Base-by-base conservation (phyloP, 2,113 vertebrate species). In the Athene cunicularia region DNA sequence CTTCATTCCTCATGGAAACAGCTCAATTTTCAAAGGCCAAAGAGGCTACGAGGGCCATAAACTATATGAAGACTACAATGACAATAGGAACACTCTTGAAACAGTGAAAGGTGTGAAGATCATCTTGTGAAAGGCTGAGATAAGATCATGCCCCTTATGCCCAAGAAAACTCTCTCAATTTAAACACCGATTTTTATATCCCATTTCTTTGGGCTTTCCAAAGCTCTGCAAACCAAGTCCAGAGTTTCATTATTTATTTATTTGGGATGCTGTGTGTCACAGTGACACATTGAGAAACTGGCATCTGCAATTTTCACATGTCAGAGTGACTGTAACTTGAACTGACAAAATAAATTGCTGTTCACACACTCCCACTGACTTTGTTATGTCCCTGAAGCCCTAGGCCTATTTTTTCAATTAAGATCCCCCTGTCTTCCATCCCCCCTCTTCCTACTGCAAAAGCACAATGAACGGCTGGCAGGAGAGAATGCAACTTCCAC, bases 361-460 rank as follows among this genome's bases (percentile, higher is more conserved):
- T 90, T 74, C 74, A 79, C 67, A 90, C 93, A 96, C 96, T 94
- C 96, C 91, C 71, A 90, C 79, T 97, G 94, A 97, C 92, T 98
- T 94, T 97, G 84, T 88, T 82, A 85, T 88, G 91, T 97, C 86
- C 95, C 80, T 53, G 93, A 90, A 84, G 97, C 95, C 55, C 56
- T 93, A 71, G 80, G 80, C 95, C 96, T 96, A 95, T 96, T 97
- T 94, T 96, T 97, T 97, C 92, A 97, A 97, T 93, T 92, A 97
- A 97, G 92, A 96, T 89, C 70, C 95, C 90, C 90, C 71, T 75
- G 86, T 95, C 93, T 88, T 75, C 55, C 39, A 86, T 96, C 62
- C 67, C 49, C 49, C 63, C 53, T 88, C 96, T 79, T 82, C 87
- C 92, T 58, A 52, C 53, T 91, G 56, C 80, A 96, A 86, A 93